Evolutionary conservation across 2,113 vertebrate genomes (phyloP), one percentile per base, ranked within the genome.

Genomic region (Thamnaconus septentrionalis): DNA sequence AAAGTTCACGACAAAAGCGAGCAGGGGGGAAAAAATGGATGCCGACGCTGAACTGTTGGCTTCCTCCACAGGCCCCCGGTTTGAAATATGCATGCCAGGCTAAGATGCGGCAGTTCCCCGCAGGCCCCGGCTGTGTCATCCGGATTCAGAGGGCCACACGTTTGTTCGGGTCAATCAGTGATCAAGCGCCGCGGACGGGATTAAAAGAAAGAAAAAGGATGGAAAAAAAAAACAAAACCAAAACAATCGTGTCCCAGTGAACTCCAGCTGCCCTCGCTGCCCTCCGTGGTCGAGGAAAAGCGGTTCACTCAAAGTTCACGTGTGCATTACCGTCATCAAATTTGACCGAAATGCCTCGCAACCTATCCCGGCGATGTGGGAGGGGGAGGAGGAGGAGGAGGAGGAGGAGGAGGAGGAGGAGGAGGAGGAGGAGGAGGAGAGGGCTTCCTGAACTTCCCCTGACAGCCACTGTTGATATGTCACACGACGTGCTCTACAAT

Each of bases 241-340:
- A 72, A 48, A 77, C 12, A 42, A 40, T n/a, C 11, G 65, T 66
- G 79, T 51, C 71, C 83, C 40, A 75, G 73, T 76, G 67, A 83
- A 84, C 72, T 71, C 59, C 47, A 50, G 46, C 31, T 71, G 79
- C 65, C 78, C 76, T 80, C 12, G 3, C n/a, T 76, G 63, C 56
- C 79, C 69, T 50, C 8, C 55, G 12, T 1, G 7, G 59, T 40
- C 3, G 11, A 54, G 5, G 46, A 63, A 78, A 82, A 81, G 53
- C 8, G 76, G 89, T 89, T 91, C 88, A 90, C 58, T 56, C 40
- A 79, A 81, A 86, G 91, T 90, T 90, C 91, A 91, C 12, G 12
- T 41, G 61, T 80, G 64, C 52, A 42, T 64, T 71, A 61, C 66
- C 63, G 54, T 73, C 11, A 8, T 3, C 11, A 52, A 71, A 76